phyloP scores from a whole-genome alignment of 2,797 vertebrate species.

The Garrulus glandarius region DNA sequence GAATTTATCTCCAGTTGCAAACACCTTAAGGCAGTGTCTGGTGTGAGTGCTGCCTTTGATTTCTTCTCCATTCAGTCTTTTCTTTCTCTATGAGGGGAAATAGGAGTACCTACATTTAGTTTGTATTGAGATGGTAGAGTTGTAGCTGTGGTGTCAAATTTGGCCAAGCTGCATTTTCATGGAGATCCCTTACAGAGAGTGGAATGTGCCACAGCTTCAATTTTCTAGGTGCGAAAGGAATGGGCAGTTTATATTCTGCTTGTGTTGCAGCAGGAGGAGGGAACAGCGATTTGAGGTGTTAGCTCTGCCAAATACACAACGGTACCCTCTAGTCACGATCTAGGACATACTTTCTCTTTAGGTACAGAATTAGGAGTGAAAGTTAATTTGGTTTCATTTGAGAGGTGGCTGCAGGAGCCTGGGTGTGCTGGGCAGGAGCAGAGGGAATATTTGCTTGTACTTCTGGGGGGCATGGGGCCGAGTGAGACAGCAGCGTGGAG shows the following conservation, averaged over 20 bases:
- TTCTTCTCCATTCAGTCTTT: not conserved
- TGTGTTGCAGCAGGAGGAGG: not conserved
- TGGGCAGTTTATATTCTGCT: not conserved
- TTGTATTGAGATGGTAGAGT: not conserved
- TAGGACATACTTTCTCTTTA: not conserved
- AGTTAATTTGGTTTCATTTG: not conserved
- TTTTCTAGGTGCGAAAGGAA: not conserved
- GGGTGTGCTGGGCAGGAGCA: not conserved
- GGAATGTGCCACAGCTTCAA: not conserved
- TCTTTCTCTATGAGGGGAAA: not conserved
- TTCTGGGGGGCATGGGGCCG: not conserved
- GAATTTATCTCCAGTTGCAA: not conserved
- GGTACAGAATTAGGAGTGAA: not conserved
- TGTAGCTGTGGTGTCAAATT: not conserved
- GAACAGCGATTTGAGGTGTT: not conserved
- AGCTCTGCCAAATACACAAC: not conserved
- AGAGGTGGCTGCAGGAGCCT: not conserved
- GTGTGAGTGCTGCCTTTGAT: not conserved
- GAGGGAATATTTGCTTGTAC: fast-evolving
- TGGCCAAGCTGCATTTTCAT: not conserved
- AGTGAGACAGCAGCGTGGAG: not conserved
- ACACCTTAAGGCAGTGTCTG: not conserved
- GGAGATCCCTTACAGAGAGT: not conserved
- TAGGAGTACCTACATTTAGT: not conserved
- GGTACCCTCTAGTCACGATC: not conserved